These are phyloP conservation scores for Nipponia nippon DNA, from an alignment of 2,113 vertebrate species.

Conservation along the genomic window DNA sequence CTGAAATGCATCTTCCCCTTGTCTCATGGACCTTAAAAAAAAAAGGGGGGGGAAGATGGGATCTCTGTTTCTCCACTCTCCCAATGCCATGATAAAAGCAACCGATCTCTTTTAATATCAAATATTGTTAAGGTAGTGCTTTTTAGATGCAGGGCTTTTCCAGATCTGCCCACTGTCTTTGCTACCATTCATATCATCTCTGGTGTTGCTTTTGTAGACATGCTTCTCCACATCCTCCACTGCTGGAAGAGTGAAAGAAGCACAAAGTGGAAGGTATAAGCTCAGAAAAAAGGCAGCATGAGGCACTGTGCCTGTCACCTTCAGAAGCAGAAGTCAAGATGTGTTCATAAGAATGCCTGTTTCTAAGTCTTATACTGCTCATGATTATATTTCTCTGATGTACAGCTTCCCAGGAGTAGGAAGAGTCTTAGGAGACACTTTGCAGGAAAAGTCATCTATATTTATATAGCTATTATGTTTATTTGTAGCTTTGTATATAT, in stretches of 20 bases:
- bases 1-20: not conserved
- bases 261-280: not conserved
- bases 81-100: not conserved
- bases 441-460: not conserved
- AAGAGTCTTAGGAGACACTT: not conserved
- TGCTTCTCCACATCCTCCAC: not conserved
- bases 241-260: not conserved
- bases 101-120: not conserved
- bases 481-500: not conserved
- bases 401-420: not conserved
- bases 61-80: not conserved
- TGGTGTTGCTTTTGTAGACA: not conserved
- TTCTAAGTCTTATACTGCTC: not conserved
- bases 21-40: not conserved
- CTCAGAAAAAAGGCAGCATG: not conserved
- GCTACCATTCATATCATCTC: accelerated
- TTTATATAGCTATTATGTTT: not conserved
- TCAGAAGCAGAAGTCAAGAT: not conserved
- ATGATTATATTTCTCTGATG: not conserved
- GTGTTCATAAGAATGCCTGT: not conserved
- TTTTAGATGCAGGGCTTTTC: not conserved
- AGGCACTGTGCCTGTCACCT: not conserved
- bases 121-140: not conserved
- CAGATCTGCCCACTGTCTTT: not conserved
- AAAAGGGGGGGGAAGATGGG: not conserved